Evolutionary conservation across 2,113 vertebrate genomes (phyloP).

Genomic region (Octodon degus): DNA sequence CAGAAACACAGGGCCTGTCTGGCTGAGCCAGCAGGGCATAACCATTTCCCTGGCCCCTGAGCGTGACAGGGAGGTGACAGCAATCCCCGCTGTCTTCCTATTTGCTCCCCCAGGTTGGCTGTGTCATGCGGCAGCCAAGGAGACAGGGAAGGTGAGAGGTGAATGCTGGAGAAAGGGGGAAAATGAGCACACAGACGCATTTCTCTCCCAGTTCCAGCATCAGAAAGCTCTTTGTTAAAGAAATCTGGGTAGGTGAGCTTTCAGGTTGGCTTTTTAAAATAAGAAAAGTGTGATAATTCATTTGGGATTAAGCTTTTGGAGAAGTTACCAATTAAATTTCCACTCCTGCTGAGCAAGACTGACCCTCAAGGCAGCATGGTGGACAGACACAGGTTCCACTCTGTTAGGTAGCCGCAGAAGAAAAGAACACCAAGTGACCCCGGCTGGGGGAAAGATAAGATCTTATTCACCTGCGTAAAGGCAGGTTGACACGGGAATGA

Average conservation of each 20-base stretch:
- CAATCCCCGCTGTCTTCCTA: constrained; percentile 69
- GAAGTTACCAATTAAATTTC: background rate
- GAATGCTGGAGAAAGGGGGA: background rate
- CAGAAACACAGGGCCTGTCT: constrained; percentile 73
- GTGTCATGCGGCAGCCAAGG: background rate
- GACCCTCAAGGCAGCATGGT: background rate
- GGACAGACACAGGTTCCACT: background rate
- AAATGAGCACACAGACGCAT: background rate
- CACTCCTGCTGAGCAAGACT: background rate
- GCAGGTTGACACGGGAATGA: background rate
- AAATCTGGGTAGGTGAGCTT: background rate
- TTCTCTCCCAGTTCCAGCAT: background rate
- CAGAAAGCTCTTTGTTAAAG: background rate
- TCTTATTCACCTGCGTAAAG: background rate
- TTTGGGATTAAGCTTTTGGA: background rate
- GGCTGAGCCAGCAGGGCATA: constrained; percentile 73
- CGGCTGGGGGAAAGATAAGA: background rate
- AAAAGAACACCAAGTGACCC: background rate
- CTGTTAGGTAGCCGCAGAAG: background rate
- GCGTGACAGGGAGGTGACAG: constrained; percentile 43
- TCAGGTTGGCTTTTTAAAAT: constrained; percentile 5
- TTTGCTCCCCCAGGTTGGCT: constrained; percentile 64
- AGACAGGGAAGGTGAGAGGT: background rate
- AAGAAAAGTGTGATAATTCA: background rate
- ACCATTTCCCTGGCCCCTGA: constrained; percentile 59